These are phyloP conservation scores for Muntiacus reevesi DNA, from an alignment of 2,113 vertebrate genomes.

Conservation along the genomic window DNA sequence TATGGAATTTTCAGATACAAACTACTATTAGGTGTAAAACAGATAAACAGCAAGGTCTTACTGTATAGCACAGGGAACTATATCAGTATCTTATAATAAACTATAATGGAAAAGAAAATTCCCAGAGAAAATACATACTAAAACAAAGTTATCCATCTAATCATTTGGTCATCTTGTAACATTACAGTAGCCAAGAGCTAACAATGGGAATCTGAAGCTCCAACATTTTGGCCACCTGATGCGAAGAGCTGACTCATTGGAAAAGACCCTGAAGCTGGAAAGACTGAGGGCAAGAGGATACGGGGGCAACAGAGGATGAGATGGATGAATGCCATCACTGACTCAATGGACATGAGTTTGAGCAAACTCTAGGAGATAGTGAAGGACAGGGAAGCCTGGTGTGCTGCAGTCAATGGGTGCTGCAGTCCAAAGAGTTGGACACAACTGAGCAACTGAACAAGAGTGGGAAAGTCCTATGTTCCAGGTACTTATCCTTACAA, in stretches of 20 bases:
- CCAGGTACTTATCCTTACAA: background rate
- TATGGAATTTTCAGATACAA: background rate
- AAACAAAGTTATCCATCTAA: constrained; percentile 30
- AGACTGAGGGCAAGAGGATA: background rate
- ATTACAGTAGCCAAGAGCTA: constrained; percentile 4
- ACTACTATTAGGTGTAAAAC: background rate
- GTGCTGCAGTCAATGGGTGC: background rate
- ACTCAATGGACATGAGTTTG: background rate
- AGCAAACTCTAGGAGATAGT: background rate
- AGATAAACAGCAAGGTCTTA: background rate
- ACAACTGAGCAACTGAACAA: background rate
- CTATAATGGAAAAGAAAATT: background rate
- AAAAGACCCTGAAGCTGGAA: background rate
- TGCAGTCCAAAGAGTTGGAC: background rate
- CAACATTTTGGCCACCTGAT: background rate
- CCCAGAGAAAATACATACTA: constrained; percentile 16
- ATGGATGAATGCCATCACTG: background rate
- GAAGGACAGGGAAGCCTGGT: background rate
- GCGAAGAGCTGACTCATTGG: background rate
- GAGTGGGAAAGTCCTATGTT: background rate
- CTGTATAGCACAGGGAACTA: background rate
- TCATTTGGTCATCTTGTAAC: background rate
- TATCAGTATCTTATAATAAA: background rate
- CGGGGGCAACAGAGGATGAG: background rate
- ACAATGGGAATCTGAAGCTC: background rate